Percentiles rank a stretch among this genome's conserved stretches.
Evolutionary conservation across 2,797 vertebrate species (phyloP).

Genomic region (Cyclopterus lumpus): DNA sequence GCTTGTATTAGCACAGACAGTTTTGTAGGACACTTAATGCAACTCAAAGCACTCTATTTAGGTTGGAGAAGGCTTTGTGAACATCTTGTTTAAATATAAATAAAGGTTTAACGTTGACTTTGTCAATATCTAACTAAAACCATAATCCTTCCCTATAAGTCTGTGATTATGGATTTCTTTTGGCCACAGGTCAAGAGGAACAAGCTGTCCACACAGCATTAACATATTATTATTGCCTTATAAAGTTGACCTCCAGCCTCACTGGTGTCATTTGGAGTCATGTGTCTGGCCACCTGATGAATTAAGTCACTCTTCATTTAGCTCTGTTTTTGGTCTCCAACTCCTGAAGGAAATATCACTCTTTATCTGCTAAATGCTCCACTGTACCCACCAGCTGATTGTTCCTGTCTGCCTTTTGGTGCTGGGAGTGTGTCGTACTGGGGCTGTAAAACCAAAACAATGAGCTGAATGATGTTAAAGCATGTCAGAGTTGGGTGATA

Average conservation of each 20-base stretch:
- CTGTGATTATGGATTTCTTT: background rate
- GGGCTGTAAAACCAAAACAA: constrained; percentile 1
- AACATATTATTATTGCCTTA: background rate
- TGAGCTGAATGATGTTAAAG: background rate
- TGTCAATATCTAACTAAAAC: background rate
- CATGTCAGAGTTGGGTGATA: background rate
- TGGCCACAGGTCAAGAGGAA: background rate
- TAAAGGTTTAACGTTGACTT: background rate
- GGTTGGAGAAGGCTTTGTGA: background rate
- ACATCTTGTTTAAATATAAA: background rate
- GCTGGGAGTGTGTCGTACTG: background rate
- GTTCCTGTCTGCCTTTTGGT: constrained; percentile 7
- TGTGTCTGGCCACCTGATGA: background rate
- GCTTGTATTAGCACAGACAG: background rate
- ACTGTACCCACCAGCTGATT: background rate
- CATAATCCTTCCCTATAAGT: background rate
- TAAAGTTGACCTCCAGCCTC: background rate
- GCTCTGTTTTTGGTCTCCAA: background rate
- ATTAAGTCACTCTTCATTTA: background rate
- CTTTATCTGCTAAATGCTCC: background rate
- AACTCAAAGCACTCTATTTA: background rate
- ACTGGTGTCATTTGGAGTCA: background rate
- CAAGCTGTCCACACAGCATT: background rate
- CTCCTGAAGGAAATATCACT: background rate
- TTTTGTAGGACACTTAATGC: background rate